Conservation (phyloP, 2,113 vertebrate species). For the Raja brachyura region DNA sequence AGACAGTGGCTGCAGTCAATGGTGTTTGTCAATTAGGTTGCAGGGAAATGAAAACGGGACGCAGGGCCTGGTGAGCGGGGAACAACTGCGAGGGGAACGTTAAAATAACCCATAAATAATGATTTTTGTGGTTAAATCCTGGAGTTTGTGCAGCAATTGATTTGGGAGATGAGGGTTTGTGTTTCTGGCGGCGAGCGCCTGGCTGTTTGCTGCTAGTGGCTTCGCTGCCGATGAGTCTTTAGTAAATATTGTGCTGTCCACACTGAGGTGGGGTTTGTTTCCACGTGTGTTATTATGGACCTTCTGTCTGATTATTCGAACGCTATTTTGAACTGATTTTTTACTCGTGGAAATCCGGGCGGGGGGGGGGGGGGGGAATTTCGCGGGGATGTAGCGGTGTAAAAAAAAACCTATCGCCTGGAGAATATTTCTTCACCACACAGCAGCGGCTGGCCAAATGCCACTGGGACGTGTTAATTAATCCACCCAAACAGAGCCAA, state of each 20-base stretch:
- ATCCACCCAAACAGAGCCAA: conserved; percentile 42
- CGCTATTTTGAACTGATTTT: conserved; percentile 46
- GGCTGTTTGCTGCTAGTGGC: conserved; percentile 39
- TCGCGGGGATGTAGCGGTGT: conserved; percentile 28
- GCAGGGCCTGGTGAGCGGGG: background rate
- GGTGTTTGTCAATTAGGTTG: background rate
- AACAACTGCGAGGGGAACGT: conserved; percentile 32
- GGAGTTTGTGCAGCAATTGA: conserved; percentile 45
- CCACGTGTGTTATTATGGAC: conserved; percentile 47
- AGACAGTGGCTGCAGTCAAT: background rate
- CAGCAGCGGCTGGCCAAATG: conserved; percentile 39
- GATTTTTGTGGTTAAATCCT: conserved; percentile 46
- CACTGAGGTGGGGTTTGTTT: conserved; percentile 42
- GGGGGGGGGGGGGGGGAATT: conserved; percentile 13
- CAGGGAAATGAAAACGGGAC: background rate
- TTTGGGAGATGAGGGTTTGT: conserved; percentile 44
- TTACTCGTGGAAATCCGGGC: conserved; percentile 43
- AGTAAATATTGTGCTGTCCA: conserved; percentile 49
- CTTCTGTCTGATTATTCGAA: conserved; percentile 45
- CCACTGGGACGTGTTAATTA: conserved; percentile 44
- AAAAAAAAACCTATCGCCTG: conserved; percentile 23
- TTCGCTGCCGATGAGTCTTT: conserved; percentile 40
- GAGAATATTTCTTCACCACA: background rate
- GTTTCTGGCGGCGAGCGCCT: too few species aligned
- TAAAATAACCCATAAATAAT: conserved; percentile 37